Evolutionary conservation across 2,113 vertebrate species (phyloP), one percentile per base, ranked within the genome.

Genomic region (Tichodroma muraria): DNA sequence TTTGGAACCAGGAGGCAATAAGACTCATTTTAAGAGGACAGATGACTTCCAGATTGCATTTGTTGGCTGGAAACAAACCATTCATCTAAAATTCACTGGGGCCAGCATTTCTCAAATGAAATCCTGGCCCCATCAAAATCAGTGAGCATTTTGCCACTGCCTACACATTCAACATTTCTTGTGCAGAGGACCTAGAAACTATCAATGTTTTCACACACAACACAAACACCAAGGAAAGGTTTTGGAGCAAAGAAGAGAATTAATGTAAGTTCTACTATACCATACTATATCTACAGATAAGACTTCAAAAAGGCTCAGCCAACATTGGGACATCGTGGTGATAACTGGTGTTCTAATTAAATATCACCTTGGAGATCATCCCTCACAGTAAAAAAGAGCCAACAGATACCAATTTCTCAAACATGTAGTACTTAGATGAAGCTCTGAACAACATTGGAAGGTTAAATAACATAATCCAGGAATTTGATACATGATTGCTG

Each of bases 51-150:
- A 95, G 52, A 70, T 88, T 85, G 17, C 33, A 49, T 92, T 63
- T 88, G 40, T 77, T 95, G 90, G 45, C 64, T 93, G 79, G 79
- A 95, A 95, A 80, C 42, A 91, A 93, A 70, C 38, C 31, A 57
- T 85, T 42, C 6, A 56, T 63, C 63, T 77, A 65, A 88, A 88
- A 88, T 59, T 37, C 54, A 72, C 30, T 35, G 27, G 13, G 33
- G 22, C 45, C 5, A 17, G 45, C 70, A 53, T 40, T 80, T 82
- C 71, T 49, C 54, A 65, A 45, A 63, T 73, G 37, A 77, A 92
- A 77, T 82, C 27, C 45, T 73, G 38, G n/a, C 37, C 37, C 21
- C 35, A 70, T 59, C 33, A 73, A 95, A 75, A 52, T 59, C 56
- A 60, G 11, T 18, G 25, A 47, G 42, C 19, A 54, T 89, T 85